Evolutionary conservation across 1,140 invertebrate species (phyloP).

Genomic region (Pteromalus puparum): DNA sequence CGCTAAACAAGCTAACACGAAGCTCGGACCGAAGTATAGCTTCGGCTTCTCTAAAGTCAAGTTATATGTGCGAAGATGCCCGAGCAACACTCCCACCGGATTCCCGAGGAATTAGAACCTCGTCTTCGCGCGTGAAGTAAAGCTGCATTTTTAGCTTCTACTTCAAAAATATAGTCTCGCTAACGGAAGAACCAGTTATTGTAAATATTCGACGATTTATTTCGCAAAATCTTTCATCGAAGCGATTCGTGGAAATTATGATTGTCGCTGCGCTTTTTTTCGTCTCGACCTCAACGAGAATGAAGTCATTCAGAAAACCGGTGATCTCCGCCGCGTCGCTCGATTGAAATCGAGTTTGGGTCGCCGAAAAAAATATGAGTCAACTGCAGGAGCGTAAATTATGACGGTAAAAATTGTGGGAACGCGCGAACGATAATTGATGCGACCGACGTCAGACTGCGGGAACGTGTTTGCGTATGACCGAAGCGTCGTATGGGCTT

Average conservation of each 20-base stretch:
- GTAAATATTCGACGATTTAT: no score
- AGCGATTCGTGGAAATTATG: not conserved
- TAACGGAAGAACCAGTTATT: no score
- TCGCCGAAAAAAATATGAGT: not conserved
- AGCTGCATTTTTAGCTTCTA: not conserved
- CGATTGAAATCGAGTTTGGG: not conserved
- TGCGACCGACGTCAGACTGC: not conserved
- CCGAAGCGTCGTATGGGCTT: not conserved
- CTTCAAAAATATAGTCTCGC: no score
- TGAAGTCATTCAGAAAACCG: not conserved
- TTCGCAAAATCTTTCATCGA: not conserved
- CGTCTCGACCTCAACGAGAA: not conserved
- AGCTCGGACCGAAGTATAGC: no score
- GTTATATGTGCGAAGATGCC: not conserved
- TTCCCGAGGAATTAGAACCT: not conserved
- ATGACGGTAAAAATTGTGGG: constrained; percentile 24
- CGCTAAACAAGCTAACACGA: not conserved
- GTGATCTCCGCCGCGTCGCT: no score
- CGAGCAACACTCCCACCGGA: not conserved
- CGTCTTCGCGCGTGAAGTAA: no score
- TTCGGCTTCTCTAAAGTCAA: no score
- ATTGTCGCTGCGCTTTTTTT: no score
- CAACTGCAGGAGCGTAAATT: constrained; percentile 12
- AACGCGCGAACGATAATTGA: constrained; percentile 6
- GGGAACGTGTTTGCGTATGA: not conserved